Conservation (phyloP, 2,797 vertebrate genomes). For the Fistularia tabacaria region DNA sequence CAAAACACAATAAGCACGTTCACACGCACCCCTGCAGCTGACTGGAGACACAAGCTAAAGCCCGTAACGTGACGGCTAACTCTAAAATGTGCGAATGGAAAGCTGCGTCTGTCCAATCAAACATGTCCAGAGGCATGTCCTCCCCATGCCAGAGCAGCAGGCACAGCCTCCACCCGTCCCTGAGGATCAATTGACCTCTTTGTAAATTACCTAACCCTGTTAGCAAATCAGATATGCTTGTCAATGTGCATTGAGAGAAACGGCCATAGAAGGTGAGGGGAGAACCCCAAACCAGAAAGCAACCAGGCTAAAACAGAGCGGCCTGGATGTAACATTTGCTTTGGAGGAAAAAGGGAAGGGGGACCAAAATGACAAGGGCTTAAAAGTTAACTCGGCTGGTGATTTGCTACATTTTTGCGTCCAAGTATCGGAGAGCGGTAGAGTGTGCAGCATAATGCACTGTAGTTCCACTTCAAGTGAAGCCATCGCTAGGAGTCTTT, state of each 20-base stretch:
- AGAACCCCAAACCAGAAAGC: slow-evolving; percentile 56
- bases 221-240: slow-evolving; percentile 43
- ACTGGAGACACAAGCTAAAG: slow-evolving; percentile 15
- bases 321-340: slow-evolving; percentile 44
- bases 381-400: no score
- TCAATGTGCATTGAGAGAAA: slow-evolving; percentile 38
- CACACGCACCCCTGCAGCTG: slow-evolving; percentile 4
- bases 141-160: slow-evolving; percentile 26
- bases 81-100: slow-evolving; percentile 7
- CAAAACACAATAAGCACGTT: slow-evolving; percentile 18
- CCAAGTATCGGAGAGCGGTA: no score
- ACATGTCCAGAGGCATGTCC: slow-evolving; percentile 22
- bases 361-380: slow-evolving; percentile 6
- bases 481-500: no score
- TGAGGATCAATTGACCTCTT: slow-evolving; percentile 30
- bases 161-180: slow-evolving; percentile 18
- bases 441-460: no score
- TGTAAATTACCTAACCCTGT: slow-evolving; percentile 29
- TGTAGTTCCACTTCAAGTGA: no score
- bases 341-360: slow-evolving; percentile 1
- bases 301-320: slow-evolving; percentile 60
- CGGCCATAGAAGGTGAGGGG: slow-evolving; percentile 47
- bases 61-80: slow-evolving; percentile 8
- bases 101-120: slow-evolving; percentile 6
- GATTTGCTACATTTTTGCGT: no score